phyloP scores from a whole-genome alignment of 1,140 invertebrate genomes.

The Drosophila aff. region DNA sequence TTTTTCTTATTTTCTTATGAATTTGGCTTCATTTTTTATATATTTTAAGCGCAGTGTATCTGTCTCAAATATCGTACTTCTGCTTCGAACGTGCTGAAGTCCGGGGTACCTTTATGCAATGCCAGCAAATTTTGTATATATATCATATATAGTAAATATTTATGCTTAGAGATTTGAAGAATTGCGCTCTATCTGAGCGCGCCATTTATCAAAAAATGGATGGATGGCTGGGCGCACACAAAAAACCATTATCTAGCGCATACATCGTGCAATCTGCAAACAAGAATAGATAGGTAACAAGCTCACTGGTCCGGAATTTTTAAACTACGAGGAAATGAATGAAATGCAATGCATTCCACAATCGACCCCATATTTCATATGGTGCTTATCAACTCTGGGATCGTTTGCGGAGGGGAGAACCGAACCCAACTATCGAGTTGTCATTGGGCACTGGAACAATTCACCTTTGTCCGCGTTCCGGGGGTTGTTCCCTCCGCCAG shows the following conservation, averaged over 20 bases:
- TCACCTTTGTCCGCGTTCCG: conserved; percentile 29
- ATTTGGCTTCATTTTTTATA: neutral
- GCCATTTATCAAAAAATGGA: conserved; percentile 24
- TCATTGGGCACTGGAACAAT: conserved; percentile 34
- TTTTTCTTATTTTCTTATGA: neutral
- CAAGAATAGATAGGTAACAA: conserved; percentile 15
- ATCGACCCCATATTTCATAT: conserved; percentile 20
- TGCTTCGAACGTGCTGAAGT: conserved; percentile 28
- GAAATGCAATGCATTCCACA: conserved; percentile 30
- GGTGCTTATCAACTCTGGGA: conserved; percentile 29
- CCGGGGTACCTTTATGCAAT: conserved; percentile 12
- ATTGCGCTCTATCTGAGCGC: neutral
- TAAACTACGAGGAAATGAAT: conserved; percentile 11
- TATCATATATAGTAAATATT: conserved; percentile 26
- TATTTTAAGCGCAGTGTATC: neutral
- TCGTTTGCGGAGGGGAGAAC: conserved; percentile 7
- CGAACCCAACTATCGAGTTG: conserved; percentile 25
- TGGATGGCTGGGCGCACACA: conserved; percentile 6
- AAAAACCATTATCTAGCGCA: conserved; percentile 28
- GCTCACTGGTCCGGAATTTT: conserved; percentile 30
- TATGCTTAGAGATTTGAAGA: conserved; percentile 29
- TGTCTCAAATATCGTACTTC: conserved; percentile 56
- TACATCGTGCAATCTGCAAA: conserved; percentile 33
- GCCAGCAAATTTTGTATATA: conserved; percentile 22
- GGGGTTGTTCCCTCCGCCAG: conserved; percentile 27